Base-by-base conservation (phyloP, 2,888 invertebrate genomes). In the Pseudoips prasinana region DNA sequence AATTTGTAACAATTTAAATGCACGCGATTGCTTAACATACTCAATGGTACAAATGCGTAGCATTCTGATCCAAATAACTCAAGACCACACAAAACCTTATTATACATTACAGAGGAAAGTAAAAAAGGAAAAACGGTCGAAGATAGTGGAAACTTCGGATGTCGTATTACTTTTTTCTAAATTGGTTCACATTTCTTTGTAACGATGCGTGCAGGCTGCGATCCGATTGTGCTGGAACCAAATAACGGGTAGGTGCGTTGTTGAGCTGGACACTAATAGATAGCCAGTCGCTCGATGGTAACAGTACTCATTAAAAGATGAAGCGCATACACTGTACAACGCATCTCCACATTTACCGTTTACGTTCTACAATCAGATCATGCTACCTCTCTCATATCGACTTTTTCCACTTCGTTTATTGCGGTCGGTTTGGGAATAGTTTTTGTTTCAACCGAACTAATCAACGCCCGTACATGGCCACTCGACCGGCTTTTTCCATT, bases 391-490 rank as follows among this genome's bases (percentile, higher is more conserved):
- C 69, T 70, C 76, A 79, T 86, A 86, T 85, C 78, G 85, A 82
- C 81, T 84, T 84, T 86, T 86, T 87, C 84, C 84, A 73, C 83
- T 79, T 83, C 83, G 81, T 77, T 85, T 80, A 74, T 74, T 79
- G 72, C 78, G 57, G 64, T 61, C 72, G 66, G 76, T 84, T 82
- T 69, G 78, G 77, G 78, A 81, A 85, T 86, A 85, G 84, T 85
- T 86, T 86, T 81, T 83, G 78, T 83, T 82, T 73, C 77, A 65
- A 64, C 69, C 70, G 71, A 68, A 80, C 84, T 87, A 87, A 87
- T 86, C 85, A 86, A 85, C 81, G 80, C 74, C 67, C 60, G 74
- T 70, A 76, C 74, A 76, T 73, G 66, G 66, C 68, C 58, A 64
- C 55, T 60, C 63, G 64, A 66, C 66, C 66, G 64, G 53, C 46